Evolutionary conservation across 2,113 vertebrate species (phyloP).

Genomic region (Numida meleagris): DNA sequence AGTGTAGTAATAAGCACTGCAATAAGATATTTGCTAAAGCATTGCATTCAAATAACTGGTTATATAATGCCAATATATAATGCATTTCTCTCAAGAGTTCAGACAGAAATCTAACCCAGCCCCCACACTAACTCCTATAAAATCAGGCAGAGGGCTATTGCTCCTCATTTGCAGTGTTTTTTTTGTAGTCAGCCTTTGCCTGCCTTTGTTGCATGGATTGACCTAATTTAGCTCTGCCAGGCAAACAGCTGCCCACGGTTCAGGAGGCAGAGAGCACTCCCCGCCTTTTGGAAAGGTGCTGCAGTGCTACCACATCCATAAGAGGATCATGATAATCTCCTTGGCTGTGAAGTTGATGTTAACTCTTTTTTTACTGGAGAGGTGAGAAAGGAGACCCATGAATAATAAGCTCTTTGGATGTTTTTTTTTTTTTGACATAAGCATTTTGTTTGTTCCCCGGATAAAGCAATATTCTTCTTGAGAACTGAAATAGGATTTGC

Average conservation of each 20-base stretch:
- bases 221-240: neutral
- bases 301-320: neutral
- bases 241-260: neutral
- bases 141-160: neutral
- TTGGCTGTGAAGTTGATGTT: neutral
- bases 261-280: neutral
- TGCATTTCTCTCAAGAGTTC: neutral
- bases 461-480: neutral
- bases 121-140: neutral
- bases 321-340: slow-evolving; percentile 31
- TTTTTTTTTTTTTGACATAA: neutral
- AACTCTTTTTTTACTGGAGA: neutral
- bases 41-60: neutral
- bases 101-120: neutral
- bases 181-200: neutral
- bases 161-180: neutral
- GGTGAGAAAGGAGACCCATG: neutral
- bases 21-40: neutral
- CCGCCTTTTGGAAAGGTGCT: slow-evolving; percentile 3
- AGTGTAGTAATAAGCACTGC: neutral
- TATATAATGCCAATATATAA: slow-evolving; percentile 8
- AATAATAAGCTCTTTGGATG: neutral
- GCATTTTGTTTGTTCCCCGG: neutral
- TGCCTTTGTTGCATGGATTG: neutral
- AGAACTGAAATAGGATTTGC: slow-evolving; percentile 17